phyloP scores from a whole-genome alignment of 2,888 invertebrate species.

The Auanema sp. region DNA sequence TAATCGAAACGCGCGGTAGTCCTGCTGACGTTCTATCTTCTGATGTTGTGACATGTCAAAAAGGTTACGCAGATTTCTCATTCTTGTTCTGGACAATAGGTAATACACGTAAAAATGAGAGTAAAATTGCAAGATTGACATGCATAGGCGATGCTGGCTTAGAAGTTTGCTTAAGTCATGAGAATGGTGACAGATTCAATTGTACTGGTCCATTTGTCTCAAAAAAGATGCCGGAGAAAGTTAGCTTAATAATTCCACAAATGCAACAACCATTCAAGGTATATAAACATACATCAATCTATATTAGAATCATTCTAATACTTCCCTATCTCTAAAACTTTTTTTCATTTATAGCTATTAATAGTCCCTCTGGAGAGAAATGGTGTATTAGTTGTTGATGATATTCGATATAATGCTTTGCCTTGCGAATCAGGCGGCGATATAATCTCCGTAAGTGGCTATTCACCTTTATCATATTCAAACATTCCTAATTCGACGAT shows the following conservation, averaged over 20 bases:
- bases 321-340: background rate
- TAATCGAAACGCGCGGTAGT: conserved; percentile 55
- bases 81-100: conserved; percentile 62
- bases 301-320: background rate
- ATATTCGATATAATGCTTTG: conserved; percentile 55
- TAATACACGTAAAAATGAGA: no score
- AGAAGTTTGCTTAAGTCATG: conserved; percentile 57
- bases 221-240: conserved; percentile 60
- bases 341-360: conserved; percentile 45
- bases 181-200: conserved; percentile 50
- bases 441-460: background rate
- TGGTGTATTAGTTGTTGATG: conserved; percentile 57
- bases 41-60: conserved; percentile 51
- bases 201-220: conserved; percentile 61
- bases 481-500: no score
- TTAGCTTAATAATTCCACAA: conserved; percentile 57
- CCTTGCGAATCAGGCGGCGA: conserved; percentile 31
- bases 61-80: conserved; percentile 46
- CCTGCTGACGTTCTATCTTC: conserved; percentile 52
- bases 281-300: conserved; percentile 10
- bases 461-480: no score
- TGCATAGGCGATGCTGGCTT: conserved; percentile 49
- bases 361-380: conserved; percentile 49
- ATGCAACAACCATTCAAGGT: conserved; percentile 54
- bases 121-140: background rate